These are phyloP conservation scores for Dolichotis patagonum DNA, from an alignment of 2,113 vertebrate genomes.

Conservation along the genomic window DNA sequence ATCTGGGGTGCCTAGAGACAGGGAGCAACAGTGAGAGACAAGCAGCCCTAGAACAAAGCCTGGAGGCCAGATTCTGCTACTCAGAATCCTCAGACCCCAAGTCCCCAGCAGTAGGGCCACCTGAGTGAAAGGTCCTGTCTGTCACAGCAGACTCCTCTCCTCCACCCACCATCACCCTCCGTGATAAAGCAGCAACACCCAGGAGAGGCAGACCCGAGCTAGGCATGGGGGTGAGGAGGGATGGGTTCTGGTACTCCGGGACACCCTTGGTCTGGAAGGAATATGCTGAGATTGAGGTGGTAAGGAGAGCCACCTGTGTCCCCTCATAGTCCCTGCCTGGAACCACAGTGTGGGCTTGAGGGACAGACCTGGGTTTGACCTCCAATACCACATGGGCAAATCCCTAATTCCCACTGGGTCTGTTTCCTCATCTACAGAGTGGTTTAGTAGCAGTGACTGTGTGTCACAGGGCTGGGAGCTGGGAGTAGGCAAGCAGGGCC, in stretches of 20 bases:
- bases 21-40: not conserved
- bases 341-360: not conserved
- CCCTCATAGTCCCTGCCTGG: not conserved
- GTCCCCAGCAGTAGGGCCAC: not conserved
- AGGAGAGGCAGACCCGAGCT: not conserved
- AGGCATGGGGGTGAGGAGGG: accelerated
- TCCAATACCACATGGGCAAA: not conserved
- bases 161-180: not conserved
- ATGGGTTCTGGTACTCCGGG: not conserved
- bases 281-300: not conserved
- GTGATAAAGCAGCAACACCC: no score
- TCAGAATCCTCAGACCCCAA: not conserved
- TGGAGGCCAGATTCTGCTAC: not conserved
- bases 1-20: slow-evolving; percentile 83
- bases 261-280: not conserved
- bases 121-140: not conserved
- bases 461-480: accelerated
- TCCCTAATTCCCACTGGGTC: not conserved
- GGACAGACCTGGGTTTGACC: not conserved
- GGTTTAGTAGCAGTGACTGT: not conserved
- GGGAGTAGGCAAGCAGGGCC: not conserved
- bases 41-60: not conserved
- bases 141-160: no score
- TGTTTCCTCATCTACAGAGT: not conserved
- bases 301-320: no score